Evolutionary conservation across 2,888 invertebrate genomes (phyloP).

Genomic region (Stictocephala bisonia): DNA sequence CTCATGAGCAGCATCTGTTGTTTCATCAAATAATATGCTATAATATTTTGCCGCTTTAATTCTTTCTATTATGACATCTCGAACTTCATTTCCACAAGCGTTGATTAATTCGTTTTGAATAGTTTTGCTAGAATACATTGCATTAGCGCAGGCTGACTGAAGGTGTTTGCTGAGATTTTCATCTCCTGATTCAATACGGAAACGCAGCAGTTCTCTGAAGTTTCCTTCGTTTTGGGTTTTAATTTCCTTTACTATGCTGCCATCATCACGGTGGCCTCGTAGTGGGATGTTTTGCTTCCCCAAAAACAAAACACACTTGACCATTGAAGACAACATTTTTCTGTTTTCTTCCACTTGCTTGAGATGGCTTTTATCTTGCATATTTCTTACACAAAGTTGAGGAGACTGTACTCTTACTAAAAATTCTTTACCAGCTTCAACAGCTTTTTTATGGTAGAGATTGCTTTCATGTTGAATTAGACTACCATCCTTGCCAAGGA

Average conservation of each 20-base stretch:
- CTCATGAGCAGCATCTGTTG: conserved; percentile 8
- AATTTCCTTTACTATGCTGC: neutral
- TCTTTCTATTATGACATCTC: neutral
- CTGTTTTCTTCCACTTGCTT: conserved; percentile 14
- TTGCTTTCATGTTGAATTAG: neutral
- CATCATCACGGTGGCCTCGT: conserved; percentile 23
- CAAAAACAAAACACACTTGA: conserved; percentile 10
- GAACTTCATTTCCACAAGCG: conserved; percentile 50
- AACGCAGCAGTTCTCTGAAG: conserved; percentile 60
- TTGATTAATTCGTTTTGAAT: conserved; percentile 60
- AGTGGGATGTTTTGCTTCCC: conserved; percentile 17
- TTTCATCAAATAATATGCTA: conserved; percentile 9
- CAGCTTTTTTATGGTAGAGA: conserved; percentile 16
- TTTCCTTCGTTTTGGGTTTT: conserved; percentile 56
- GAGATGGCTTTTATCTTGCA: neutral
- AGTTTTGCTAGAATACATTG: conserved; percentile 58
- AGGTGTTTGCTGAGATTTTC: conserved; percentile 53
- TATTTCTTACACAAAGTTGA: conserved; percentile 5
- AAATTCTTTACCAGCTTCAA: conserved; percentile 7
- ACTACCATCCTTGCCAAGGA: neutral
- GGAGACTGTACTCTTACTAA: neutral
- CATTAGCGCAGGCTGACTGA: conserved; percentile 51
- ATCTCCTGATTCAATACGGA: conserved; percentile 58
- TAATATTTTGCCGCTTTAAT: neutral
- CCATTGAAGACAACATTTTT: neutral